Conservation (phyloP, 1,140 invertebrate genomes). For the Belonocnema kinseyi region DNA sequence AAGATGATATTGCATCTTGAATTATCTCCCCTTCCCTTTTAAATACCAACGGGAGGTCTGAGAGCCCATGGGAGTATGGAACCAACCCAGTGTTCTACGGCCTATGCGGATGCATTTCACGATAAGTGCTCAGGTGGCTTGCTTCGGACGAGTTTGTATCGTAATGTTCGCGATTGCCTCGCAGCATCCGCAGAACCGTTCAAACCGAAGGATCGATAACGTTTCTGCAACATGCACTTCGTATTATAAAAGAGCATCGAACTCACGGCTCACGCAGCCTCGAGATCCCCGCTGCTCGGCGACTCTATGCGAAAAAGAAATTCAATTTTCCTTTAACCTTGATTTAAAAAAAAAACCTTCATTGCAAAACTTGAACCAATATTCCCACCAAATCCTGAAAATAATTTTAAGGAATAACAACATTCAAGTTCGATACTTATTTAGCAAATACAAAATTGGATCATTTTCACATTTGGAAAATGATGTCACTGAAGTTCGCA, state of each 20-base stretch:
- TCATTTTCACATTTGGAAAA: too few relatives aligned
- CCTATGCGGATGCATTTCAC: constrained; percentile 22
- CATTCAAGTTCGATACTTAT: too few relatives aligned
- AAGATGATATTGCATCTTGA: constrained; percentile 9
- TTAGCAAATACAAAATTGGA: too few relatives aligned
- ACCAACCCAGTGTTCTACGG: constrained; percentile 18
- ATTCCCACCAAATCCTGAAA: too few relatives aligned
- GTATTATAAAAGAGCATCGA: constrained; percentile 31
- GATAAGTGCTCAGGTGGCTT: constrained; percentile 27
- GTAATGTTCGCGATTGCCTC: constrained; percentile 21
- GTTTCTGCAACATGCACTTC: constrained; percentile 29
- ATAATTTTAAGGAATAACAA: too few relatives aligned
- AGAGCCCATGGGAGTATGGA: not conserved
- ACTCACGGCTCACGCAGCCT: constrained; percentile 2
- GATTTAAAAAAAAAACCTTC: too few relatives aligned
- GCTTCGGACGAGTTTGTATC: constrained; percentile 31
- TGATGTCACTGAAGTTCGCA: too few relatives aligned
- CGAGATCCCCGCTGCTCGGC: not conserved
- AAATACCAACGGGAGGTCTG: constrained; percentile 26
- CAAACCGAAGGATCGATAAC: constrained; percentile 27
- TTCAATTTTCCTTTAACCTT: too few relatives aligned
- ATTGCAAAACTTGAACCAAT: too few relatives aligned
- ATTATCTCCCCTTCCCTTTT: constrained; percentile 2
- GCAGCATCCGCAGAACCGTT: constrained; percentile 26
- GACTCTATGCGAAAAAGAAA: too few relatives aligned